These are phyloP conservation scores for Pseudochaenichthys georgianus DNA, from an alignment of 2,797 vertebrate species.

Conservation along the genomic window DNA sequence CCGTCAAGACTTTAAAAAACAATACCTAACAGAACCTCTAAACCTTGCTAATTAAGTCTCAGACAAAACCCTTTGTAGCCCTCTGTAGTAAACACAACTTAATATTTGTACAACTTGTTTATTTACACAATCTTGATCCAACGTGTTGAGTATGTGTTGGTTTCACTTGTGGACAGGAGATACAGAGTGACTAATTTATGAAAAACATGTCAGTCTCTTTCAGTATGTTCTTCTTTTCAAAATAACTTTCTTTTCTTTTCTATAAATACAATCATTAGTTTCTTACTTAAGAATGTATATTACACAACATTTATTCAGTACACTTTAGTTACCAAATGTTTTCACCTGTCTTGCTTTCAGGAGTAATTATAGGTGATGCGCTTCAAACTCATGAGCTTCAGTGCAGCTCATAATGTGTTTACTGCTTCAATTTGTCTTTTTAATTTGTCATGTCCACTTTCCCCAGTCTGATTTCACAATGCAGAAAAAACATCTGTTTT, in stretches of 20 bases:
- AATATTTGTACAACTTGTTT: too few species aligned
- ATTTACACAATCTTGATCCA: not conserved
- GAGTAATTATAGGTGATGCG: not conserved
- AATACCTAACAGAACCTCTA: not conserved
- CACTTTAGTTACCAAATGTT: not conserved
- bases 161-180: not conserved
- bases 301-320: not conserved
- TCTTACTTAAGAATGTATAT: not conserved
- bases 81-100: not conserved
- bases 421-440: not conserved
- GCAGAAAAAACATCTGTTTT: not conserved
- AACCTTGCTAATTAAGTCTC: not conserved
- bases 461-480: not conserved
- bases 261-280: not conserved
- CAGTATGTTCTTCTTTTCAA: too few species aligned
- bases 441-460: not conserved
- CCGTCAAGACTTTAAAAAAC: too few species aligned
- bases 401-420: not conserved
- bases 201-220: too few species aligned
- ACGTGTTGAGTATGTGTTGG: too few species aligned
- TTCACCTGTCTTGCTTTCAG: not conserved
- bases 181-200: too few species aligned
- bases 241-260: too few species aligned
- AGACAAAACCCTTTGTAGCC: not conserved
- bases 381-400: not conserved